Conservation (phyloP, 1,140 invertebrate species). For the Diorhabda elongata region DNA sequence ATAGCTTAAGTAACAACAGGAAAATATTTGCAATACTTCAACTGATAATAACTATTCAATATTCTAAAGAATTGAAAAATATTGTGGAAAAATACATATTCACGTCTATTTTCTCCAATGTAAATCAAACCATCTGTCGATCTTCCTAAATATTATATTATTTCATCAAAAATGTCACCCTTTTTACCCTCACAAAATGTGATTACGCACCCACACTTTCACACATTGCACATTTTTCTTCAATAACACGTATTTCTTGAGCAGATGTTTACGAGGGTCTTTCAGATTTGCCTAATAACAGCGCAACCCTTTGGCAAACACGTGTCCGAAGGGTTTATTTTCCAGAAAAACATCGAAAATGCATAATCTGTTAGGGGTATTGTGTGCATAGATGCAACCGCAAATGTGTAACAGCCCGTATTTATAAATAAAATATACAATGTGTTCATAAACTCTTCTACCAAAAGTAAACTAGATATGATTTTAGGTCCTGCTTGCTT, state of each 20-base stretch:
- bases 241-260: background rate
- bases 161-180: background rate
- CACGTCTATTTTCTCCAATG: no score
- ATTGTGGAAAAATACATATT: no score
- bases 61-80: no score
- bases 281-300: background rate
- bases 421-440: no score
- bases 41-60: no score
- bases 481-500: no score
- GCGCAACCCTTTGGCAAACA: background rate
- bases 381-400: background rate
- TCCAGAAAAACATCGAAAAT: background rate
- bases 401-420: no score
- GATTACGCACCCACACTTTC: background rate
- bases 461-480: no score
- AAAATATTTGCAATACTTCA: no score
- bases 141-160: background rate
- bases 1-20: no score
- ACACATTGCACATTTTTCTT: background rate
- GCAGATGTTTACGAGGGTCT: background rate
- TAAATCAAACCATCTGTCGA: background rate
- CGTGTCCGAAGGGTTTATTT: background rate
- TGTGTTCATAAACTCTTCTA: no score
- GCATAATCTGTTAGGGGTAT: background rate
- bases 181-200: background rate